Conservation (phyloP, 2,888 invertebrate genomes). For the Teleogryllus oceanicus region DNA sequence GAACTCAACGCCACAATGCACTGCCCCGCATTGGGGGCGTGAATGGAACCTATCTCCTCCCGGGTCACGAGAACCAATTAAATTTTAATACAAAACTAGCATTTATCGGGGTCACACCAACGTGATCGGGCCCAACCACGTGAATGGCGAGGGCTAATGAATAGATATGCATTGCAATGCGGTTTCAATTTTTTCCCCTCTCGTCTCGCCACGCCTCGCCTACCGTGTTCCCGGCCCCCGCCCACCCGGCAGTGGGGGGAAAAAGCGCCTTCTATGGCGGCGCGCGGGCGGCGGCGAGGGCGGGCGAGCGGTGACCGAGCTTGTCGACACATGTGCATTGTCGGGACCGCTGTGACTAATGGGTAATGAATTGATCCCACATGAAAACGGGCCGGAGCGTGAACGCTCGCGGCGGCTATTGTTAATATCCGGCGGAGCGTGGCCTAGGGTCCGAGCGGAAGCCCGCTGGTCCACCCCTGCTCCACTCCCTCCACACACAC, state of each 20-base stretch:
- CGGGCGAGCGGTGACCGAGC: background rate
- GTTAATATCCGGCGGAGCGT: no score
- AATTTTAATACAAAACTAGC: slow-evolving; percentile 18
- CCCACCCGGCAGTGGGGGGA: no score
- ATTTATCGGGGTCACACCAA: background rate
- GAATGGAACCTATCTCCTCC: background rate
- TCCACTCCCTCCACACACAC: no score
- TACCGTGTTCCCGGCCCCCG: no score
- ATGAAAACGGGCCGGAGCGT: no score
- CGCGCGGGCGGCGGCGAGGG: background rate
- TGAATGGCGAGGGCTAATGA: background rate
- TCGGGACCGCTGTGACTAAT: background rate
- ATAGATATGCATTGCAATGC: background rate
- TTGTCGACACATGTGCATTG: background rate
- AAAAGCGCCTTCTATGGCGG: no score
- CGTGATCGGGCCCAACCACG: background rate
- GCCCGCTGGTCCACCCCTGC: no score
- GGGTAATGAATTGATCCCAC: background rate
- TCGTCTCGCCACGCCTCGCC: background rate
- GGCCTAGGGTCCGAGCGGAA: no score
- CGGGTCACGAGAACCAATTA: slow-evolving; percentile 18
- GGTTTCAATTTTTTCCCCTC: slow-evolving; percentile 5
- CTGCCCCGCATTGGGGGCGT: background rate
- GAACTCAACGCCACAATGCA: background rate
- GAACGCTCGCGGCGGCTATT: no score